A percentile compares a stretch with the other conserved stretches of the same genome.
These are phyloP conservation scores for Rhingia campestris DNA, from an alignment of 2,888 invertebrate species.

Conservation along the genomic window DNA sequence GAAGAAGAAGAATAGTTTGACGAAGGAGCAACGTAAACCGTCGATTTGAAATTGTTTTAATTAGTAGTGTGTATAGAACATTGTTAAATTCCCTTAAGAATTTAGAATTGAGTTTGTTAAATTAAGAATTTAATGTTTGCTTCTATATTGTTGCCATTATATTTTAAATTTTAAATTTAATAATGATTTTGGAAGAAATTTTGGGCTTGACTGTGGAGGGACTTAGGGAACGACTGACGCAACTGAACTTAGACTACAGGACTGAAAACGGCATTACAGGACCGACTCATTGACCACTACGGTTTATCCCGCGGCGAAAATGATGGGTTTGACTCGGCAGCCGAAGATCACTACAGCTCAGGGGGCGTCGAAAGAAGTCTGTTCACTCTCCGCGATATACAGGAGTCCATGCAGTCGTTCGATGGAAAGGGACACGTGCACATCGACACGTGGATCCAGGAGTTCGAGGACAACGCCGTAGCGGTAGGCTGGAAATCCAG, in stretches of 20 bases:
- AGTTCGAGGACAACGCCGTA: conserved; percentile 55
- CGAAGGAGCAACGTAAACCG: too few relatives aligned
- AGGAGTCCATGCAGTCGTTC: conserved; percentile 55
- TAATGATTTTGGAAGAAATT: not conserved
- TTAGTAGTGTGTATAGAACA: too few relatives aligned
- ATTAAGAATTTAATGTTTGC: too few relatives aligned
- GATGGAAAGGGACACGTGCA: conserved; percentile 36
- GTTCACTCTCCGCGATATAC: conserved; percentile 57
- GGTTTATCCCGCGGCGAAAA: not conserved
- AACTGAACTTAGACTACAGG: conserved; percentile 24
- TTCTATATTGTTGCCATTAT: not conserved
- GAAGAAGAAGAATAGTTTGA: too few relatives aligned
- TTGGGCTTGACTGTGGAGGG: conserved; percentile 2
- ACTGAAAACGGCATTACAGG: conserved; percentile 9
- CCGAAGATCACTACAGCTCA: not conserved
- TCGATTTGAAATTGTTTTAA: too few relatives aligned
- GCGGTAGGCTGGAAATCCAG: conserved; percentile 59
- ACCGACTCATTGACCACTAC: conserved; percentile 16
- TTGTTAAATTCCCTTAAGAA: too few relatives aligned
- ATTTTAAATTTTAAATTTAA: not conserved
- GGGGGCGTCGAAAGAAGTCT: not conserved
- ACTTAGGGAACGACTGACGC: not conserved
- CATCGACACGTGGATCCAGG: conserved; percentile 49
- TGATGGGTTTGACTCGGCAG: not conserved
- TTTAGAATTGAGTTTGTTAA: too few relatives aligned